Base-by-base conservation (phyloP, 1,140 invertebrate genomes). In the Cherax quadricarinatus region DNA sequence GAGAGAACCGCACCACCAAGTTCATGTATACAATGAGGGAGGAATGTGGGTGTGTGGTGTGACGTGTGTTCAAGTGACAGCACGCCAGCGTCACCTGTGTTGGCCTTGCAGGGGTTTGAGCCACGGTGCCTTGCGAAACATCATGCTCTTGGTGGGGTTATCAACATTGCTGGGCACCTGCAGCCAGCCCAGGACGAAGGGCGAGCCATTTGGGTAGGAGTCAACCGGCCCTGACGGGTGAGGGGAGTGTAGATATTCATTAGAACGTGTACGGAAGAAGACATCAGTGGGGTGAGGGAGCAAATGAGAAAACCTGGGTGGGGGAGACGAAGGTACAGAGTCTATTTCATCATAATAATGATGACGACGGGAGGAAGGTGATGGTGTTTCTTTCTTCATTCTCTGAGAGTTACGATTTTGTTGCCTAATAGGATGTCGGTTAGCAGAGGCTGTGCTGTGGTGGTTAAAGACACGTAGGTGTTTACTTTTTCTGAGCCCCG, bases 111-210 rank as follows among this genome's bases (percentile, higher is more conserved):
- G 60, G 16, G 70, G 41, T 49, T 82, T 79, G 30, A 89, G 62
- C 60, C 75, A 89, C 12, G 87, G 87, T 62, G 87, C 87, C 41
- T 89, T 89, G 6, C 87, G 87, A 41, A 89, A 89, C 24, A 60
- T 82, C 24, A n/a, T 89, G 49, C 14, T 89, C 21, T 82, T 89
- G 12, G 79, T 53, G 62, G 49, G 85, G 30, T 81, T n/a, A n/a
- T 14, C 14, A 9, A 10, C 12, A 57, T 62, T 79, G n/a, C 21
- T 24, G 75, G 87, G 53, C 87, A 89, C 87, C 87, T 89, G 87
- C 87, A 89, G 87, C 87, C 87, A 89, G 78, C 87, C 79, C 18
- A 89, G 78, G 87, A 89, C 87, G 79, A 81, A 51, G 86, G 86
- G 86, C 21, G 78, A 62, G 86, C 75, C 73, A 12, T 79, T 75